Base-by-base conservation (phyloP, 2,113 vertebrate genomes). In the Atlantisia rogersi region DNA sequence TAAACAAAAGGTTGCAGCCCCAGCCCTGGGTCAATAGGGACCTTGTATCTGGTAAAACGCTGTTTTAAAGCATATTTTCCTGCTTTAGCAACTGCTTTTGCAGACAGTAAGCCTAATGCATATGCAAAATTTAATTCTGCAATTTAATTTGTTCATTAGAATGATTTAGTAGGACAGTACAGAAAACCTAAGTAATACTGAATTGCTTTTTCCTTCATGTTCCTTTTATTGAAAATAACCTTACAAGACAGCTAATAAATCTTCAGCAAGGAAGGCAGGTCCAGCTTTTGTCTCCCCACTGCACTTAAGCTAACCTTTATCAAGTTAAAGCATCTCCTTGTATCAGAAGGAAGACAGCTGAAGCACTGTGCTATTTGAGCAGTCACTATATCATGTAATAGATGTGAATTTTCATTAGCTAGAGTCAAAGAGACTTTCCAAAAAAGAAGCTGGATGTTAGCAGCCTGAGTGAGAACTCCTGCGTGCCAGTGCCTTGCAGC, bases 11-110 rank as follows among this genome's bases (percentile, higher is more conserved):
- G 5, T 35, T 86, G 40, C 32, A 77, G 44, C 15, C 15, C 65
- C 40, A 81, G 40, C 14, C 44, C 64, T 39, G 14, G 18, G 35
- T 28, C 3, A 14, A 59, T 2, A 11, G 0, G 0, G 6, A 15
- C 60, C 40, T 48, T 77, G 46, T 94, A 83, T 65, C 37, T 48
- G 53, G 4, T 32, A 88, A 77, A 91, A 58, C 2, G 2, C 21
- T 0, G 0, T 22, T 77, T 74, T 10, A 74, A 58, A 82, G 48
- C 32, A 58, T 21, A 11, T 18, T 58, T 65, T 73, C n/a, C 16
- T 31, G 18, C 77, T 88, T 88, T 91, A 91, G 58, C 11, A 81
- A 86, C 25, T 78, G 42, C 17, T 78, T 91, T 74, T 90, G 42
- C 62, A 87, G 65, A 52, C 32, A 46, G 31, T n/a, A 86, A 84